A percentile compares a stretch with the other conserved stretches of the same genome.
Conservation (phyloP, 2,888 invertebrate genomes). For the Cistogaster globosa region DNA sequence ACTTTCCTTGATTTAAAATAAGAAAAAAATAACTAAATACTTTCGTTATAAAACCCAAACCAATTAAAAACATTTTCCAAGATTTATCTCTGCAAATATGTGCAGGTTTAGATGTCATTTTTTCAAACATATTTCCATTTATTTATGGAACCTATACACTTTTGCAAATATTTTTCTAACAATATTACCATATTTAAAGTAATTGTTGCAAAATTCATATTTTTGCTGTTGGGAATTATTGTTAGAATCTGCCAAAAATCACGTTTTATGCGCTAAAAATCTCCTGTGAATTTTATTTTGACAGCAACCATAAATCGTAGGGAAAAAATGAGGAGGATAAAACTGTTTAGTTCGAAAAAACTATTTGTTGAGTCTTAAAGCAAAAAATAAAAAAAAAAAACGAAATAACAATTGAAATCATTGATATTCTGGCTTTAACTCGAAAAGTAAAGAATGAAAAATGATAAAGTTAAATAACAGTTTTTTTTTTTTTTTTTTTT, state of each 20-base stretch:
- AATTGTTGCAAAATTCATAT: neutral
- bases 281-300: slow-evolving; percentile 58
- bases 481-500: neutral
- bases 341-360: slow-evolving; percentile 7
- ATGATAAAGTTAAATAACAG: slow-evolving; percentile 7
- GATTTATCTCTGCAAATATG: neutral
- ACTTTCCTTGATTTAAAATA: too few species aligned
- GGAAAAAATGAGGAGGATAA: slow-evolving; percentile 19
- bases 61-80: neutral
- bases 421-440: slow-evolving; percentile 25
- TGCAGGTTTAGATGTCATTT: too few species aligned
- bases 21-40: too few species aligned
- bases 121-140: too few species aligned
- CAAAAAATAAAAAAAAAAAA: neutral
- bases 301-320: slow-evolving; percentile 62
- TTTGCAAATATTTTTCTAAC: too few species aligned
- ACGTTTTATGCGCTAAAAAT: slow-evolving; percentile 44
- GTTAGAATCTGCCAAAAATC: slow-evolving; percentile 20
- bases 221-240: slow-evolving; percentile 15
- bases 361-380: slow-evolving; percentile 26
- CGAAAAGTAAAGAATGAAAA: slow-evolving; percentile 21
- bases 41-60: neutral
- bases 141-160: too few species aligned
- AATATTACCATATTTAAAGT: neutral
- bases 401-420: slow-evolving; percentile 6